A percentile compares a stretch with the other conserved stretches of the same genome.
Conservation (phyloP, 2,888 invertebrate genomes). For the Hirtodrosophila duncani region DNA sequence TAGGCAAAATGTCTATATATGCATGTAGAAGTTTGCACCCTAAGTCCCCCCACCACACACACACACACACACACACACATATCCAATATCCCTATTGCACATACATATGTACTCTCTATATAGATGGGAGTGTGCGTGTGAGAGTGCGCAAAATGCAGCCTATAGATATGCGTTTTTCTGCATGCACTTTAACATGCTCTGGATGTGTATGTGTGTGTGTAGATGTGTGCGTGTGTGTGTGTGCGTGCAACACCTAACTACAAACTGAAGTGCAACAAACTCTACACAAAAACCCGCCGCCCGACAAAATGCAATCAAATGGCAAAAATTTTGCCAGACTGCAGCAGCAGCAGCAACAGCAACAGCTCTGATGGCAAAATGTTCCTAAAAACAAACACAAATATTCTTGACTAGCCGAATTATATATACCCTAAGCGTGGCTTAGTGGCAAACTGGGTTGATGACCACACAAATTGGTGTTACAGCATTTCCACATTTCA, state of each 20-base stretch:
- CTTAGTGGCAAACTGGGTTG: too few relatives aligned
- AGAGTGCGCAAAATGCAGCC: conserved; percentile 49
- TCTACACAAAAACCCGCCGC: conserved; percentile 42
- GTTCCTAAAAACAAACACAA: too few relatives aligned
- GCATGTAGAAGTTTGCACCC: too few relatives aligned
- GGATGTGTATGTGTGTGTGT: conserved; percentile 1
- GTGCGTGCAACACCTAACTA: conserved; percentile 49
- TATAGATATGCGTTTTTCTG: conserved; percentile 65
- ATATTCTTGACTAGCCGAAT: too few relatives aligned
- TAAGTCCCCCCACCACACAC: too few relatives aligned
- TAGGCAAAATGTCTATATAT: too few relatives aligned
- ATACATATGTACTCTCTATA: not conserved
- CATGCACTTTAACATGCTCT: conserved; percentile 25
- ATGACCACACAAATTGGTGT: too few relatives aligned
- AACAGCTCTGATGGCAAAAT: too few relatives aligned
- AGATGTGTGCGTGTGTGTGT: conserved; percentile 5
- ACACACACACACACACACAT: conserved; percentile 4
- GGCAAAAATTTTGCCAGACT: conserved; percentile 69
- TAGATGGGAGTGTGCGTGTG: conserved; percentile 21
- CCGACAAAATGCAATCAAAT: conserved; percentile 65
- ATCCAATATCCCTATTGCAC: conserved; percentile 4
- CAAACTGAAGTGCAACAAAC: conserved; percentile 47
- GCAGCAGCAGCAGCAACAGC: conserved; percentile 34
- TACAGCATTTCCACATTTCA: too few relatives aligned
- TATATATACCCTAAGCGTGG: too few relatives aligned